phyloP scores from a whole-genome alignment of 2,113 vertebrate species.

The Neodon shergylaensis region DNA sequence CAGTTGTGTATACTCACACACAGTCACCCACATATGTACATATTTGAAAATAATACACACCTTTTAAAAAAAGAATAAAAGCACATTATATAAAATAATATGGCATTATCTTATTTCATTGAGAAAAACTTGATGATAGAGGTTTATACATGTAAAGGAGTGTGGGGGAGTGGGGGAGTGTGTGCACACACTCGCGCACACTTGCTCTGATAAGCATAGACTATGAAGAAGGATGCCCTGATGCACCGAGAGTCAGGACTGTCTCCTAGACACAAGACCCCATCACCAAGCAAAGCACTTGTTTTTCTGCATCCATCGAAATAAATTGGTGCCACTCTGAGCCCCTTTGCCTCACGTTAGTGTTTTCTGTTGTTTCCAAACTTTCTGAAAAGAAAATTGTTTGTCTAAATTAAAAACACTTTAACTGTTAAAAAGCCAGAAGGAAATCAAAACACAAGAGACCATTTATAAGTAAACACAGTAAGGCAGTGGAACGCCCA shows the following conservation, averaged over 20 bases:
- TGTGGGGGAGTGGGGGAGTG: too few relatives aligned
- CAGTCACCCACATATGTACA: background rate
- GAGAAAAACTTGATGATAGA: background rate
- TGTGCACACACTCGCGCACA: background rate
- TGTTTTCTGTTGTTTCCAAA: slow-evolving; percentile 42
- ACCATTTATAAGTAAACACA: slow-evolving; percentile 46
- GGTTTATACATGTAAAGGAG: background rate
- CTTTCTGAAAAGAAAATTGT: slow-evolving; percentile 40
- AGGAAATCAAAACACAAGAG: slow-evolving; percentile 56
- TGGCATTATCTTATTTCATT: slow-evolving; percentile 21
- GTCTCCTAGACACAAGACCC: background rate
- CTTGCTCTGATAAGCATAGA: background rate
- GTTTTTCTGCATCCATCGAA: slow-evolving; percentile 15
- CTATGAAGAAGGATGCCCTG: slow-evolving; percentile 7
- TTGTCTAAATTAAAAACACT: slow-evolving; percentile 50
- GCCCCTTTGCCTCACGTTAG: background rate
- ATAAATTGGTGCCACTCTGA: slow-evolving; percentile 33
- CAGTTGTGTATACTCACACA: too few relatives aligned
- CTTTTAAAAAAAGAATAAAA: slow-evolving; percentile 35
- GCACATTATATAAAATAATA: background rate
- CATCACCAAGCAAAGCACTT: background rate
- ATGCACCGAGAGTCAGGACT: background rate
- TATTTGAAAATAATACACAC: background rate
- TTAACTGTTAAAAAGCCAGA: slow-evolving; percentile 41
- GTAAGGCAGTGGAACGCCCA: background rate